Evolutionary conservation across 2,113 vertebrate species (phyloP).

Genomic region (Accipiter virgatus): DNA sequence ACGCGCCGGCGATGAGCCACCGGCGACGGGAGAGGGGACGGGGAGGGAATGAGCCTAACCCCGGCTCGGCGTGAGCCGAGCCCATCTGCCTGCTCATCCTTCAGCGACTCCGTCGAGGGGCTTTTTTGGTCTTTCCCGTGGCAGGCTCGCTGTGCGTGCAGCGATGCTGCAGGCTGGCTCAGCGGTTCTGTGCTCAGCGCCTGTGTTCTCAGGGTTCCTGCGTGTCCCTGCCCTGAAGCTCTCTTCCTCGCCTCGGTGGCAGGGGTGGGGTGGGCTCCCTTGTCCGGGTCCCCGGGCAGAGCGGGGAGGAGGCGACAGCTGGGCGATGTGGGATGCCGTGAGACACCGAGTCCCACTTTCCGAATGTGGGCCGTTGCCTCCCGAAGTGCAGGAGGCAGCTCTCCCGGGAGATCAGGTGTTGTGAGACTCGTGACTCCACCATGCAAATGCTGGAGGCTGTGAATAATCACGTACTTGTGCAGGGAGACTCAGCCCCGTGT

Average conservation of each 20-base stretch:
- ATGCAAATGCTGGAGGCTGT: conserved; percentile 52
- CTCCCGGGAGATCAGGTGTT: conserved; percentile 61
- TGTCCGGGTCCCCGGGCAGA: background rate
- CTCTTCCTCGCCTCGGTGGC: rapidly evolving
- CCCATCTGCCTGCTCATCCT: conserved; percentile 11
- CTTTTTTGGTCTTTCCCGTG: background rate
- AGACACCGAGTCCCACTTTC: conserved; percentile 51
- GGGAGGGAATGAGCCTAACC: background rate
- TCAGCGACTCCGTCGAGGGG: background rate
- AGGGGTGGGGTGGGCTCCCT: background rate
- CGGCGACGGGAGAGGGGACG: background rate
- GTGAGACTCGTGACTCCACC: conserved; percentile 59
- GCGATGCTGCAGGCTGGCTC: background rate
- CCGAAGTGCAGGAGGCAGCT: conserved; percentile 42
- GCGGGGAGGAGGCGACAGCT: conserved; percentile 38
- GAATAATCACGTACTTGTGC: conserved; percentile 58
- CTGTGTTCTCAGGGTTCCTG: background rate
- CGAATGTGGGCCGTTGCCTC: conserved; percentile 51
- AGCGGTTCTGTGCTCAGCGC: background rate
- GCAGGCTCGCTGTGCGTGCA: background rate
- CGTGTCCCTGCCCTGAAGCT: background rate
- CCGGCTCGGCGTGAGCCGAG: background rate
- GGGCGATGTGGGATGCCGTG: conserved; percentile 52
- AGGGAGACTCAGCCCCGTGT: conserved; percentile 35
- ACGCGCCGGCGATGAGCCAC: background rate